Evolutionary conservation across 2,797 vertebrate species (phyloP), one percentile per base, ranked within the genome.

Genomic region (Siniperca undulata): DNA sequence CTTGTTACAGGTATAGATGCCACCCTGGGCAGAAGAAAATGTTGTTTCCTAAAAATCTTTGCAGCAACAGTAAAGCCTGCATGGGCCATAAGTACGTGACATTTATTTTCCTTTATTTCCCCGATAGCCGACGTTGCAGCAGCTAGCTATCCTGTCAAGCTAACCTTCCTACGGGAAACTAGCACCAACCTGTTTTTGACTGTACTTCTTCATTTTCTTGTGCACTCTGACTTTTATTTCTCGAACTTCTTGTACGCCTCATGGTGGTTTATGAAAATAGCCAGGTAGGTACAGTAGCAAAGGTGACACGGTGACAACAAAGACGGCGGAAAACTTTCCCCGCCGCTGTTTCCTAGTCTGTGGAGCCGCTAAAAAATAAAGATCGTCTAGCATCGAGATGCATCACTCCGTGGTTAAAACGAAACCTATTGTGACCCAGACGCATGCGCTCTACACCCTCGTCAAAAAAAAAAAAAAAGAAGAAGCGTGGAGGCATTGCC

Each of bases 171-270:
- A 36, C 40, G 1, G 20, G 42, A 53, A 50, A 56, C 22, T 34
- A 42, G 12, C 56, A 90, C 89, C 40, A 22, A 94, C 94, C 95
- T 92, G 92, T 91, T 62, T 90, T 84, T 3, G 82, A 55, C 46
- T 44, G 73, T 24, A 66, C 30, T 0, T 85, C 88, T 64, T 71
- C 90, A 2, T 60, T 89, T 62, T 84, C 82, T 44, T 73, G 16
- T 0, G 69, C 67, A 17, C 0, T 53, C 81, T 80, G 79, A 36
- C 38, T 81, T 79, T 87, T 93, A 40, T 12, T 91, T 38, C 72
- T 83, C 1, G 84, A 84, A 62, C 89, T 70, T 81, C 95, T 95
- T 17, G 89, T 88, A 66, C 93, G 89, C 61, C 92, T 94, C 95
- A 96, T 96, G 2, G 4, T 70, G 3, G 11, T 68, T 69, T 69